These are phyloP conservation scores for Oplegnathus fasciatus DNA, from an alignment of 2,113 vertebrate genomes.

Conservation along the genomic window DNA sequence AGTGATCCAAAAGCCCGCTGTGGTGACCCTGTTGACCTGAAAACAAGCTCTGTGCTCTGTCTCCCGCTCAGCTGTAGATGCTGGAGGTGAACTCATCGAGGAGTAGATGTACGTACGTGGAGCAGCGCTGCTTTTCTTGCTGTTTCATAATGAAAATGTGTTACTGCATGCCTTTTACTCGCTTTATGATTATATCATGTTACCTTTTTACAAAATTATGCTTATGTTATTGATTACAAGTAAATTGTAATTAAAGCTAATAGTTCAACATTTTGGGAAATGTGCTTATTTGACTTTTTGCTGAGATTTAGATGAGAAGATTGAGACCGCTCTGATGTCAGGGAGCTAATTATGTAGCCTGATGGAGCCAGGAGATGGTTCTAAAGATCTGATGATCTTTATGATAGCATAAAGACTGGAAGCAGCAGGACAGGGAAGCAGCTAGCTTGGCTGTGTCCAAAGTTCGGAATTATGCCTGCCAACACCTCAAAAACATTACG, in stretches of 20 bases:
- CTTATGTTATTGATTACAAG: too few species aligned
- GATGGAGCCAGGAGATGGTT: not conserved
- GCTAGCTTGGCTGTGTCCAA: not conserved
- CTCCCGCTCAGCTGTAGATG: slow-evolving; percentile 24
- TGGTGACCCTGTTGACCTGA: slow-evolving; percentile 53
- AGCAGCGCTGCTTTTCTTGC: not conserved
- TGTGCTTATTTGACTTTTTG: not conserved
- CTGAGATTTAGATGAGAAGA: not conserved
- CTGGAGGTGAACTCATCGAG: slow-evolving; percentile 6
- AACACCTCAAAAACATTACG: not conserved
- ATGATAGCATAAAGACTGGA: too few species aligned
- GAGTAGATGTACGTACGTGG: not conserved
- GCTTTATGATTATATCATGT: not conserved
- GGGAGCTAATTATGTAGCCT: not conserved
- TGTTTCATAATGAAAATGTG: not conserved
- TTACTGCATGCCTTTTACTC: not conserved
- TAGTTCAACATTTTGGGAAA: not conserved
- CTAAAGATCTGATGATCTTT: too few species aligned
- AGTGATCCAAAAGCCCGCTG: slow-evolving; percentile 24
- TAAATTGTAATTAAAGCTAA: not conserved
- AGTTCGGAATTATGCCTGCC: not conserved
- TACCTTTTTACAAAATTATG: not conserved
- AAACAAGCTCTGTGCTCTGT: slow-evolving; percentile 42
- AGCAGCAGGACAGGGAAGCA: not conserved
- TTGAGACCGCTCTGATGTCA: too few species aligned